A percentile compares a stretch with the other conserved stretches of the same genome.
Evolutionary conservation across 30 jellyfish, hydroid and myxozoan species (phyloP).

Genomic region (Sanderia malayensis): DNA sequence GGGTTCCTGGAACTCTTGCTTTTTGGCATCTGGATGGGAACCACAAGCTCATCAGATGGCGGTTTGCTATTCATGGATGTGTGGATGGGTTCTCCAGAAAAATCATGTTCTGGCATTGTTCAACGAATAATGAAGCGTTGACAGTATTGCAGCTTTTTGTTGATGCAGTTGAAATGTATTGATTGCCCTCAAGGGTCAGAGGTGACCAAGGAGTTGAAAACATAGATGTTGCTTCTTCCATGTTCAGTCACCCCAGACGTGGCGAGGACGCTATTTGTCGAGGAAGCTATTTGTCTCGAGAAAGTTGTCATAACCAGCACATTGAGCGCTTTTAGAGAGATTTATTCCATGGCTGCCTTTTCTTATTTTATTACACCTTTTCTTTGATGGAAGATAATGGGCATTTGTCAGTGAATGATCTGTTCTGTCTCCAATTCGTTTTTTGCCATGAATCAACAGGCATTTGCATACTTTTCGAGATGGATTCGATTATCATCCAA

Average conservation of each 20-base stretch:
- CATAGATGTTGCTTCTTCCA: slow-evolving; percentile 32
- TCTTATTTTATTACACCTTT: slow-evolving; percentile 6
- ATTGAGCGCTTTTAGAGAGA: slow-evolving; percentile 32
- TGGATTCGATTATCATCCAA: slow-evolving; percentile 26
- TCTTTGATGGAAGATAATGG: slow-evolving; percentile 12
- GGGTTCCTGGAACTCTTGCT: slow-evolving; percentile 39
- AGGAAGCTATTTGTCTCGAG: slow-evolving; percentile 36
- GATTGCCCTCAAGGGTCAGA: slow-evolving; percentile 44
- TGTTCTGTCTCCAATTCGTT: neutral
- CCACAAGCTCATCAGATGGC: slow-evolving; percentile 43
- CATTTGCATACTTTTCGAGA: slow-evolving; percentile 12
- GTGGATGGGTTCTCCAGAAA: slow-evolving; percentile 27
- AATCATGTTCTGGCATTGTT: slow-evolving; percentile 10
- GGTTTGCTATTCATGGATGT: slow-evolving; percentile 44
- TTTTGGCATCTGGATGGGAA: slow-evolving; percentile 35
- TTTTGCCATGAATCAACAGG: slow-evolving; percentile 27
- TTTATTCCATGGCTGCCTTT: slow-evolving; percentile 7
- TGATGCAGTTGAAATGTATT: slow-evolving; percentile 1
- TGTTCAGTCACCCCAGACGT: slow-evolving; percentile 29
- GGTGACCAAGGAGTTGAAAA: slow-evolving; percentile 43
- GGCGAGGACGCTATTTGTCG: slow-evolving; percentile 42
- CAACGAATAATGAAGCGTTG: slow-evolving; percentile 13
- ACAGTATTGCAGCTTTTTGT: slow-evolving; percentile 9
- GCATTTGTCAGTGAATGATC: neutral
- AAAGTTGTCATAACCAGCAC: slow-evolving; percentile 40